Evolutionary conservation across 2,113 vertebrate species (phyloP), one percentile per base, ranked within the genome.

Genomic region (Zootoca vivipara): DNA sequence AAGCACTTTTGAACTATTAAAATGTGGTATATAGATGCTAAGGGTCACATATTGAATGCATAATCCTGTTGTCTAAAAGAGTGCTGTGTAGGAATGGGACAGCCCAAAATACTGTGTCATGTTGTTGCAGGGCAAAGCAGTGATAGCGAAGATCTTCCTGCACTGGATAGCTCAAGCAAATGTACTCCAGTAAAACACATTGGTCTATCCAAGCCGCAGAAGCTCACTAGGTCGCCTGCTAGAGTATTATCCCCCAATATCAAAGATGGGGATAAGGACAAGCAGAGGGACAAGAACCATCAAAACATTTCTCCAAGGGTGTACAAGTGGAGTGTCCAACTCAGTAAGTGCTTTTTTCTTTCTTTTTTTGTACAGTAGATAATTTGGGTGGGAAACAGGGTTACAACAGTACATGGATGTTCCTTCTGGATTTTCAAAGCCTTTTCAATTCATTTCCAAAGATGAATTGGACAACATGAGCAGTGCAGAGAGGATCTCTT

Each of bases 301-400:
- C 96, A 95, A 40, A 97, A 97, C 90, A 93, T 97, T 73, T 98
- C 98, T 0, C 97, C 98, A n/a, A 96, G 98, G 87, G 96, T 98
- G 0, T 98, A 99, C 92, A 99, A 99, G 89, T 99, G 99, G 99
- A 99, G 98, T 90, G 98, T 99, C 91, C 98, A 99, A 92, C 98
- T 99, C 80, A 98, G 99, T 99, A 97, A 97, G 97, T 91, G 46
- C 30, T 74, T 73, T 88, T 16, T 38, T 9, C 46, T 9, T 9
- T 9, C 46, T 9, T 9, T 12, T 46, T 52, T 52, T 52, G 46
- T 52, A 52, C 46, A 52, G 86, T 52, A 28, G 5, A 30, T 72
- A 70, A 28, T 70, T 28, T 30, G 67, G 58, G 18, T 28, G 67
- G 64, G 8, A 12, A 28, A 70, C 5, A n/a, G 9, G 69, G 69